Evolutionary conservation across 2,113 vertebrate genomes (phyloP), one percentile per base, ranked within the genome.

Genomic region (Arizona elegans): DNA sequence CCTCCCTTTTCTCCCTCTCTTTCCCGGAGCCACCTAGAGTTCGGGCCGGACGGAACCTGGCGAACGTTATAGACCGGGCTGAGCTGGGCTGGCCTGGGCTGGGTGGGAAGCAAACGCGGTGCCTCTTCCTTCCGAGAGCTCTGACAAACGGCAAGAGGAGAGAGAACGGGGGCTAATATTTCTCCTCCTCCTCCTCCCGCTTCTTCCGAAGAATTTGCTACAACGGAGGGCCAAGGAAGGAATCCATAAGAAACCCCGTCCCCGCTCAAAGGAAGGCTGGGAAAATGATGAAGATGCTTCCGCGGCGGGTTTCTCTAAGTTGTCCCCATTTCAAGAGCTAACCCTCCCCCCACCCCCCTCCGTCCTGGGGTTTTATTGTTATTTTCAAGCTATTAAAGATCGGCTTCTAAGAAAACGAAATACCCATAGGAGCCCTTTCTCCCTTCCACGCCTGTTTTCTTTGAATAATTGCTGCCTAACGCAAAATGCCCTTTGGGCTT

Each of bases 381-480:
- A 33, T 81, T 85, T 58, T 81, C 17, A 88, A 85, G 59, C n/a
- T 91, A 62, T 91, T 65, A 86, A 90, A 62, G 75, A 94, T 75
- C 91, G 90, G 70, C 91, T 92, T 96, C 94, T 94, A 92, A 96
- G 92, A 97, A 96, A 95, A 95, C 96, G 91, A 95, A 96, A 97
- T 97, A 95, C 96, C 96, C 96, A 26, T 87, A 94, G 90, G 95
- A 97, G 94, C 93, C 93, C 91, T 55, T 88, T 24, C 75, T 53
- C 75, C 88, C n/a, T 33, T 93, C n/a, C 92, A 54, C 81, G 96
- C 95, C 95, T 96, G 96, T 97, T 98, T 95, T 95, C 96, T 97
- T 98, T 98, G 98, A 98, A 98, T 98, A 98, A 98, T 98, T 98
- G 97, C 97, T 97, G 97, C 97, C 97, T 96, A 94, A 95, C 97